Base-by-base conservation (phyloP, 2,888 invertebrate species). In the Halocaridina rubra region DNA sequence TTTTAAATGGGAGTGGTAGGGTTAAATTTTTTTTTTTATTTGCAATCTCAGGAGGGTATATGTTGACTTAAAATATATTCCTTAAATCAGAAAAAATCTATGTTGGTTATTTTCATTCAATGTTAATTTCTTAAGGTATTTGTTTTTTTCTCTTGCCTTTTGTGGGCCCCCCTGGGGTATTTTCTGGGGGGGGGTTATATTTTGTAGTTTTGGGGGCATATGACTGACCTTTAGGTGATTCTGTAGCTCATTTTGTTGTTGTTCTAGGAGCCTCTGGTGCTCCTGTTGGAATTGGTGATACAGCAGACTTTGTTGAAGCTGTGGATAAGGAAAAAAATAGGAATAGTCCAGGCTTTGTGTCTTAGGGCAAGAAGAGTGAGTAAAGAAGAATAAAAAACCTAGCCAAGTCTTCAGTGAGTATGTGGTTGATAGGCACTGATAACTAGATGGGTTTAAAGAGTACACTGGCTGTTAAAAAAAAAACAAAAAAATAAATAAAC, bases 241-340 rank as follows among this genome's bases (percentile, higher is more conserved):
- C 30, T 79, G 84, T 59, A 84, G 84, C 46, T 84, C 84, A 46
- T 79, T 84, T 74, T 84, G 72, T 46, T 84, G 84, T 22, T 79
- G 84, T 72, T 84, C 78, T 46, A 84, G 71, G 72, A 84, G 78
- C 1, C 84, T 71, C 74, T 84, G 84, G 64, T 79, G 84, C 64
- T 84, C 84, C 59, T 84, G 78, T 39, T 84, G 84, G 61, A 84
- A 84, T 72, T 84, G 84, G 69, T 84, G 84, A 78, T 79, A 84
- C 59, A 84, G 84, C 53, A 84, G 61, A 46, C 72, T 84, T 64
- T 84, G 78, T 84, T 84, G 84, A 13, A 84, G 78, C 84, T 84
- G 84, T 77, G 64, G 72, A 27, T 22, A 61, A 64, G 64, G 59
- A 46, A 69, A 76, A 67, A 76, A n/a, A n/a, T n/a, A n/a, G n/a